These are phyloP conservation scores for Pagrus major DNA, from an alignment of 2,113 vertebrate genomes.

Conservation along the genomic window DNA sequence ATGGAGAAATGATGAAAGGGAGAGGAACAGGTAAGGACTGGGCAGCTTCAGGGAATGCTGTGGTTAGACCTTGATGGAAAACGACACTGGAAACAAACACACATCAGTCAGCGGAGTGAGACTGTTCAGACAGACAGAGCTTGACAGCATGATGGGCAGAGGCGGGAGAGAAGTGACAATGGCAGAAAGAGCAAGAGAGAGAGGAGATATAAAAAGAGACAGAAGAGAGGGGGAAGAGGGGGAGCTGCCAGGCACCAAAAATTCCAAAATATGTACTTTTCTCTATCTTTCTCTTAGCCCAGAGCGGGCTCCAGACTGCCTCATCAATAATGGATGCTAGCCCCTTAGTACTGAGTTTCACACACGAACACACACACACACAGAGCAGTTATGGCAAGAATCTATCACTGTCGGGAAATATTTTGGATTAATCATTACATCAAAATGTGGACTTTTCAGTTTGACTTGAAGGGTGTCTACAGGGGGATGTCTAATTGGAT, in stretches of 20 bases:
- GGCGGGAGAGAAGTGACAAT: neutral
- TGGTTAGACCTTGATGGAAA: neutral
- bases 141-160: slow-evolving; percentile 2
- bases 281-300: slow-evolving; percentile 30
- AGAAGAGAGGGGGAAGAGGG: neutral
- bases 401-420: slow-evolving; percentile 7
- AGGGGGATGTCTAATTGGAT: neutral
- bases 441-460: neutral
- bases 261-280: slow-evolving; percentile 48
- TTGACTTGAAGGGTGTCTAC: neutral
- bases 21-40: neutral
- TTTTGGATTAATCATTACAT: slow-evolving; percentile 1
- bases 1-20: neutral
- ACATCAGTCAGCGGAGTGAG: slow-evolving; percentile 20
- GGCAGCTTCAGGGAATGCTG: neutral
- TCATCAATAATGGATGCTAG: slow-evolving; percentile 72
- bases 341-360: slow-evolving; percentile 36
- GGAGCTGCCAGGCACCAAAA: slow-evolving; percentile 27
- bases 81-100: slow-evolving; percentile 19
- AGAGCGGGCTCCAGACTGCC: slow-evolving; percentile 62
- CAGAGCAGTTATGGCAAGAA: neutral
- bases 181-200: slow-evolving; percentile 13
- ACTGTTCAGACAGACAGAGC: neutral
- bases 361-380: slow-evolving; percentile 18
- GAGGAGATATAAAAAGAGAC: neutral